Evolutionary conservation across 2,797 vertebrate species (phyloP).

Genomic region (Acipenser oxyrinchus): DNA sequence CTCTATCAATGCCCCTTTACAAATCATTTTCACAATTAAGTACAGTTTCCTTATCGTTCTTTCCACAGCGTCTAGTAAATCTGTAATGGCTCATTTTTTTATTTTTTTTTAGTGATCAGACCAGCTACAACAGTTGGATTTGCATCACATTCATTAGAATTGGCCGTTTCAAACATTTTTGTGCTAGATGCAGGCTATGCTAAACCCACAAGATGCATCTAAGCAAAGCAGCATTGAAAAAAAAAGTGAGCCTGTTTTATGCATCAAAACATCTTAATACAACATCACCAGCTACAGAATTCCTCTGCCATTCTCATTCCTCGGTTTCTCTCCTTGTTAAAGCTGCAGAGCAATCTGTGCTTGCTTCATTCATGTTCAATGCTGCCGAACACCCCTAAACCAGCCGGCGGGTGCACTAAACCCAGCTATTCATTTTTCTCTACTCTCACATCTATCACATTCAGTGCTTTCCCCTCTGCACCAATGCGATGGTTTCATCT

Average conservation of each 20-base stretch:
- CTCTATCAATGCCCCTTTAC: too few species aligned
- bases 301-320: conserved; percentile 13
- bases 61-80: too few species aligned
- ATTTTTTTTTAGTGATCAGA: too few species aligned
- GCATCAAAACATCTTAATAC: background rate
- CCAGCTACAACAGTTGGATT: too few species aligned
- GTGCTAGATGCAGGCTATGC: too few species aligned
- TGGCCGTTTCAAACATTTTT: too few species aligned
- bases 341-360: background rate
- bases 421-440: conserved; percentile 8
- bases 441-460: background rate
- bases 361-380: conserved; percentile 5
- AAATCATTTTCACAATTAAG: too few species aligned
- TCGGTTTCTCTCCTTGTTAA: conserved; percentile 20
- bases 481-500: background rate
- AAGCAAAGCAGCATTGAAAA: background rate
- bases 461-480: conserved; percentile 7
- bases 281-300: conserved; percentile 8
- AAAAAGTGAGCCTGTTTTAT: background rate
- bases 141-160: too few species aligned
- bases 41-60: too few species aligned
- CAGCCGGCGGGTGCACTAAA: background rate
- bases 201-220: background rate
- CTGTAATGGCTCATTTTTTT: too few species aligned
- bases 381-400: background rate